Evolutionary conservation across 2,797 vertebrate species (phyloP), one percentile per base, ranked within the genome.

Genomic region (Chlorospingus semifuscus): DNA sequence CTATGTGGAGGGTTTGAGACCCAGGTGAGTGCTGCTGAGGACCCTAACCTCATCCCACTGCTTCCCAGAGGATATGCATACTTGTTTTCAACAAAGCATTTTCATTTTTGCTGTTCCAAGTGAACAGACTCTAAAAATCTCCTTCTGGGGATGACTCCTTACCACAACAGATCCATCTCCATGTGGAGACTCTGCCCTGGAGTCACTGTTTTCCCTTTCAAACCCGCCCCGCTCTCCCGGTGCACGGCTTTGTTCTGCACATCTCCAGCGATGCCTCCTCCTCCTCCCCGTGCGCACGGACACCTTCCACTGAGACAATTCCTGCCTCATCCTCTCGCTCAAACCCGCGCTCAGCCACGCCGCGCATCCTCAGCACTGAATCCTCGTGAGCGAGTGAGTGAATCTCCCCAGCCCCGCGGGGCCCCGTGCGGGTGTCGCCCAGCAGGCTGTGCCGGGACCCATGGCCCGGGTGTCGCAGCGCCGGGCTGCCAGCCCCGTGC

Each of bases 361-460:
- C 64, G 65, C 71, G 83, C 87, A 86, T 86, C 90, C 94, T 96
- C 72, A 96, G 94, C 93, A 72, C 79, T 91, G 95, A 93, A 96
- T 95, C 89, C 87, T 89, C 56, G 46, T 42, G 95, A 77, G 56
- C 46, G 95, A 77, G 56, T 80, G 92, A 92, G 92, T 87, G 75
- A 90, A 94, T 91, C 91, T 95, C 42, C 44, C 83, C 4, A 39
- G 56, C 72, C 78, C 57, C 2, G 2, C 6, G 37, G 85, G 18
- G 12, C 30, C 90, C 60, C 1, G 6, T 30, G 65, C 42, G 15
- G 69, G 15, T 64, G 44, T 3, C 12, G 12, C 44, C 22, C 46
- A 12, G 39, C 65, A 22, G 56, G 46, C 53, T 61, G 64, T 23
- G 84, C 76, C 6, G 27, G 52, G 50, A 66, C 72, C 6, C 53